Base-by-base conservation (phyloP, 1,140 invertebrate species). In the Ceratoteleas bidentatus region DNA sequence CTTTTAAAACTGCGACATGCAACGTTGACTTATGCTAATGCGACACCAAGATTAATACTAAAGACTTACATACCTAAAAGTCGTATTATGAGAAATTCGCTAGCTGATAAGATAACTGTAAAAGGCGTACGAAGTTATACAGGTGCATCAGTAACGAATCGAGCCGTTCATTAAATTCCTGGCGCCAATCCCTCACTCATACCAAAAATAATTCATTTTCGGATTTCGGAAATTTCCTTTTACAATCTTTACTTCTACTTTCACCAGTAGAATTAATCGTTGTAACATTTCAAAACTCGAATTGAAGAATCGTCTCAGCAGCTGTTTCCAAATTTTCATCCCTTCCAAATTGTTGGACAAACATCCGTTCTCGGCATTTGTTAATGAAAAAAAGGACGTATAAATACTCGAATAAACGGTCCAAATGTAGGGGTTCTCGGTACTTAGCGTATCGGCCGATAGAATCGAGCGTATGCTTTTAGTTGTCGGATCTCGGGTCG, bases 401-500 rank as follows among this genome's bases (percentile, higher is more conserved):
- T 24, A 24, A 24, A 24, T 24, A 24, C 24, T 2, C 24, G 24
- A 24, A 24, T 24, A 24, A 24, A 24, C 24, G 24, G 24, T 24
- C 24, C 24, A 24, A 24, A 24, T 24, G 1, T 24, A 24, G 24
- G 34, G 53, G 62, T 66, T 43, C 33, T 57, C 15, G 43, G 36
- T 10, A 10, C 6, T 54, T 69, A 13, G 53, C 3, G 10, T 24
- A n/a, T 54, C 34, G 38, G 69, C 49, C 58, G 69, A 64, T 49
- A 64, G 57, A 73, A 47, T 72, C 33, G 45, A 60, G 24, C 38
- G 62, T 73, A 72, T 66, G 53, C 56, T 65, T 33, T 52, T 69
- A n/a, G 34, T 32, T 34, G 33, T 47, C n/a, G 36, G 61, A 74
- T 68, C 64, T 82, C 86, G 86, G 75, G 83, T 81, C 61, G 84